Conservation (phyloP, 1,140 invertebrate genomes). For the Panagrolaimus sp. region DNA sequence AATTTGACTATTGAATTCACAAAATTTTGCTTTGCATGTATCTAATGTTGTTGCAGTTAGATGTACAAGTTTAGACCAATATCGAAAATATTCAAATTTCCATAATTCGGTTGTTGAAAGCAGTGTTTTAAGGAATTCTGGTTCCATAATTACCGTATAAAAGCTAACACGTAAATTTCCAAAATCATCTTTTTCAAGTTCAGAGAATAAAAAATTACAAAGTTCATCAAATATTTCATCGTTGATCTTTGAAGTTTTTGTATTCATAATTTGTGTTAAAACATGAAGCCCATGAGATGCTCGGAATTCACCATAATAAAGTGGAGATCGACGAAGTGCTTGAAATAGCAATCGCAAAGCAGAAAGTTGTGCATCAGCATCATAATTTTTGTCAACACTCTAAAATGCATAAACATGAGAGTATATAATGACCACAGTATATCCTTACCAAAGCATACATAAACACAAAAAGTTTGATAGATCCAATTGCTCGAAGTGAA, state of each 20-base stretch:
- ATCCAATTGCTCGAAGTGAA: conserved; percentile 32
- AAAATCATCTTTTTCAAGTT: conserved; percentile 23
- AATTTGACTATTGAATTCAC: conserved; percentile 11
- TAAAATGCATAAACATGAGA: conserved; percentile 23
- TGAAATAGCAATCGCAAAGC: conserved; percentile 25
- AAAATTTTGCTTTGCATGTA: background rate
- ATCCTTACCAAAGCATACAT: conserved; percentile 38
- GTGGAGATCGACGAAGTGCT: conserved; percentile 35
- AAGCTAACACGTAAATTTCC: conserved; percentile 24
- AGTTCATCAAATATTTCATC: conserved; percentile 18
- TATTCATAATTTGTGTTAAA: conserved; percentile 29
- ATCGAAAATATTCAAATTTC: conserved; percentile 27
- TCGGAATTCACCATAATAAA: conserved; percentile 25
- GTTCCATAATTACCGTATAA: conserved; percentile 29
- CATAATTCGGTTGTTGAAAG: conserved; percentile 32
- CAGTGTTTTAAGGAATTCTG: conserved; percentile 27
- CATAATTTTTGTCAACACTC: conserved; percentile 30
- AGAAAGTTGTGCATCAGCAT: conserved; percentile 21
- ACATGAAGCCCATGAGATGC: conserved; percentile 24
- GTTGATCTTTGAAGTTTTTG: conserved; percentile 28
- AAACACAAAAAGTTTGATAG: conserved; percentile 37
- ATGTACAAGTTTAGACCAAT: conserved; percentile 26
- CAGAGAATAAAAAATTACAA: conserved; percentile 29
- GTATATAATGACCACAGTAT: background rate
- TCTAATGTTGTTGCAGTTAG: conserved; percentile 20